phyloP scores from a whole-genome alignment of 2,888 invertebrate genomes.

The Pandemis heparana region DNA sequence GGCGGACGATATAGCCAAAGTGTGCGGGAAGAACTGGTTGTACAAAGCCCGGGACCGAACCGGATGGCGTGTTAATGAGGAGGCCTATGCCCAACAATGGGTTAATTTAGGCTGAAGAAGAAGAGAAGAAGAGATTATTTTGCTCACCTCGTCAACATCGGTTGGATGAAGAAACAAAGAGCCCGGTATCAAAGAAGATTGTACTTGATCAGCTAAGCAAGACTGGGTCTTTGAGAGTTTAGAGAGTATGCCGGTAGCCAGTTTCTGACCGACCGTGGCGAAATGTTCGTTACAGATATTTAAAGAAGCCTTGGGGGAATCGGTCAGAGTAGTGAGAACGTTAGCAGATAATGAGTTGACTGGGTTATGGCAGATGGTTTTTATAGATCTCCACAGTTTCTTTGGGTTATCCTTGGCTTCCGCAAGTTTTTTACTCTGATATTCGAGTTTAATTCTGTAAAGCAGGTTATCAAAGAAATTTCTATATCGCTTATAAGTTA shows the following conservation, averaged over 20 bases:
- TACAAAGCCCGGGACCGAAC: too few species aligned
- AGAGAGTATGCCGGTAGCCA: not conserved
- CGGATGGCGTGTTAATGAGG: too few species aligned
- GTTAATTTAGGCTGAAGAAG: too few species aligned
- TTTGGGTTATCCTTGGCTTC: not conserved
- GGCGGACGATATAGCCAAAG: too few species aligned
- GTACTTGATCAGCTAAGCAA: not conserved
- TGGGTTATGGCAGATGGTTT: constrained; percentile 1
- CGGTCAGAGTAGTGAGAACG: not conserved
- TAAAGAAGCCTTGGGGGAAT: not conserved
- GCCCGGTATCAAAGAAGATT: not conserved
- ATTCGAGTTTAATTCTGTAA: not conserved
- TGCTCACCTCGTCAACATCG: not conserved
- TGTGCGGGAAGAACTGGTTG: too few species aligned
- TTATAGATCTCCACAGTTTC: constrained; percentile 3
- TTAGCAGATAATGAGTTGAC: not conserved
- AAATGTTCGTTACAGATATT: not conserved
- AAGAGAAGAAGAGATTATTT: too few species aligned
- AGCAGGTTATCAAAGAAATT: not conserved
- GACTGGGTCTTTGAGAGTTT: not conserved
- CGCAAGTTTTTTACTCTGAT: constrained; percentile 1
- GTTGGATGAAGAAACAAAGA: not conserved
- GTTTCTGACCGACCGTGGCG: not conserved
- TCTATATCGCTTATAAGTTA: not conserved
- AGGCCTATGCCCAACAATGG: too few species aligned